Evolutionary conservation across 2,888 invertebrate genomes (phyloP).

Genomic region (Dione juno): DNA sequence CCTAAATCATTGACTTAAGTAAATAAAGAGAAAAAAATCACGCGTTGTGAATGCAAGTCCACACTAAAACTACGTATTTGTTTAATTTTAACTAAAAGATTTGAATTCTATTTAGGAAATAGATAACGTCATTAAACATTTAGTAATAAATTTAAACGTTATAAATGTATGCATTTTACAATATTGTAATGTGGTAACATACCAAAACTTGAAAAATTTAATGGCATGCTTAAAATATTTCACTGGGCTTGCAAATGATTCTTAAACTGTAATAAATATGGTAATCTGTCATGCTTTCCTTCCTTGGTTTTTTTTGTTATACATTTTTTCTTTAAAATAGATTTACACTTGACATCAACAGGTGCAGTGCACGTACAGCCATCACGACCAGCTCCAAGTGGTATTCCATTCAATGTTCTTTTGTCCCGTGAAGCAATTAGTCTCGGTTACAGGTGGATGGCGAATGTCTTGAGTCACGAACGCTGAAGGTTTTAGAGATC

Average conservation of each 20-base stretch:
- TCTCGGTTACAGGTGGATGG: constrained; percentile 70
- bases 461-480: constrained; percentile 50
- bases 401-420: constrained; percentile 43
- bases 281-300: not conserved
- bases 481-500: constrained; percentile 27
- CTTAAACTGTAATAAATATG: not conserved
- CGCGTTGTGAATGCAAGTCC: not conserved
- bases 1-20: not conserved
- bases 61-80: too few species aligned
- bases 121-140: too few species aligned
- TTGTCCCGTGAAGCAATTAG: constrained; percentile 60
- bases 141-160: not conserved
- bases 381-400: constrained; percentile 51
- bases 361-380: constrained; percentile 53
- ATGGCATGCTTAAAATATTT: too few species aligned
- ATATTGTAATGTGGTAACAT: not conserved
- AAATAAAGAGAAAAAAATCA: not conserved
- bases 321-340: constrained; percentile 13
- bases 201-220: not conserved
- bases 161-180: not conserved
- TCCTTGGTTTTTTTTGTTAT: constrained; percentile 25
- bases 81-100: too few species aligned
- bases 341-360: constrained; percentile 36
- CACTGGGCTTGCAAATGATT: not conserved
- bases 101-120: too few species aligned